Evolutionary conservation across 2,888 invertebrate species (phyloP), one percentile per base, ranked within the genome.

Genomic region (Aleiodes leptofemur): DNA sequence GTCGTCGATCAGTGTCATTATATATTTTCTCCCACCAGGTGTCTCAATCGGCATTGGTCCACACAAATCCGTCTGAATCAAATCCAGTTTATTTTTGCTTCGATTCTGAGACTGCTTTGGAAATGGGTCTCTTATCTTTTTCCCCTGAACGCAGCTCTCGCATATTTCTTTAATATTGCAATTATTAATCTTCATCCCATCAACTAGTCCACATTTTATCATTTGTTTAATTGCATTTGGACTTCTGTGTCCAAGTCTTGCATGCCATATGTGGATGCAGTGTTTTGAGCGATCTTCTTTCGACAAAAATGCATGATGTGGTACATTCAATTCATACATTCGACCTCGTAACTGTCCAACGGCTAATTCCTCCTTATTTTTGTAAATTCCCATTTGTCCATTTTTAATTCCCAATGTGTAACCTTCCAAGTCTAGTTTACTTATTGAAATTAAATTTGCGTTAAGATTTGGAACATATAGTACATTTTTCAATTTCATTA

Each of bases 181-280:
- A 9, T 80, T 73, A 9, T 77, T 72, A 6, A 83, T 79, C 5
- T 55, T 66, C 0, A 84, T 61, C 6, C 79, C 79, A 16, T 77
- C 77, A 0, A 71, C 81, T 6, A 83, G 23, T 7, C 74, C 29
- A 13, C 79, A 76, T 0, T 43, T 73, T 0, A 59, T 56, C 34
- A 83, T 69, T 3, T 57, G n/a, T n/a, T 79, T 70, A 16, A 83
- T 72, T 23, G 76, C 83, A 4, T 59, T 68, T 9, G 64, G 61
- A 57, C 79, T 55, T 29, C 81, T 31, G 50, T 83, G 82, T 7
- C 83, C 80, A 48, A 83, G 74, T 7, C 79, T 56, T 23, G 79
- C 50, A 43, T 83, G 83, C 82, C 83, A 83, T 1, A 50, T 71
- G 38, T 83, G 82, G 31, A 77, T 69, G 53, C 80, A 83, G 23